Conservation (phyloP, 2,888 invertebrate species). For the Dromius quadrimaculatus region DNA sequence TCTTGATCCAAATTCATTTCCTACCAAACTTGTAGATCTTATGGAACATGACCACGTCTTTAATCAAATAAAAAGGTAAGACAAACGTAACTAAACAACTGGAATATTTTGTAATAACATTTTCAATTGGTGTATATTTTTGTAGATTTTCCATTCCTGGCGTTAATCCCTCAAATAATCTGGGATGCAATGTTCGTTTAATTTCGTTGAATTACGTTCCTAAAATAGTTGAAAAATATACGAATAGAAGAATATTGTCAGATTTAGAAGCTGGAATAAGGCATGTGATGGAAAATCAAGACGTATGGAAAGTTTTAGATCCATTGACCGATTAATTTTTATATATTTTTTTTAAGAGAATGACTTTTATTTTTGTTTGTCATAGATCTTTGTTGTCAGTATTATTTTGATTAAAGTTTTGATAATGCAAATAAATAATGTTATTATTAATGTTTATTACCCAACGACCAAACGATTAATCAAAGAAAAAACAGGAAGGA, state of each 20-base stretch:
- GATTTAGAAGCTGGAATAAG: conserved; percentile 22
- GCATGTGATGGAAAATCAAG: neutral
- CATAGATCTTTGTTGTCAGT: too few species aligned
- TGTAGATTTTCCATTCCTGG: conserved; percentile 40
- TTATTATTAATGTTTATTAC: too few species aligned
- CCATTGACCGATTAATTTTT: conserved; percentile 4
- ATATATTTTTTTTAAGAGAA: conserved; percentile 8
- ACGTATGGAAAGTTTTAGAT: conserved; percentile 9
- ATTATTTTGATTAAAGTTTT: too few species aligned
- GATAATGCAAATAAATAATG: too few species aligned
- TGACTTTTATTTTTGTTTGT: conserved; percentile 7
- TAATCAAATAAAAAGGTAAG: conserved; percentile 40
- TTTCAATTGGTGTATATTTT: too few species aligned
- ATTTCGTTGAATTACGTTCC: conserved; percentile 30
- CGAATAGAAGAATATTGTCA: conserved; percentile 1
- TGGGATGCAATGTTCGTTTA: conserved; percentile 45
- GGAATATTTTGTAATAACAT: too few species aligned
- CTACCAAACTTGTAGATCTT: conserved; percentile 41
- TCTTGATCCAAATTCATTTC: conserved; percentile 13
- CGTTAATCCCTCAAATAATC: conserved; percentile 38
- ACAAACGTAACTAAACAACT: neutral
- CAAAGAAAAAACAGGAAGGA: too few species aligned
- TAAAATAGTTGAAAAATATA: conserved; percentile 30
- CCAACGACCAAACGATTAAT: too few species aligned
- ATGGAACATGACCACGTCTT: conserved; percentile 12